Evolutionary conservation across 2,888 invertebrate species (phyloP).

Genomic region (Drosophila parthenogenetica): DNA sequence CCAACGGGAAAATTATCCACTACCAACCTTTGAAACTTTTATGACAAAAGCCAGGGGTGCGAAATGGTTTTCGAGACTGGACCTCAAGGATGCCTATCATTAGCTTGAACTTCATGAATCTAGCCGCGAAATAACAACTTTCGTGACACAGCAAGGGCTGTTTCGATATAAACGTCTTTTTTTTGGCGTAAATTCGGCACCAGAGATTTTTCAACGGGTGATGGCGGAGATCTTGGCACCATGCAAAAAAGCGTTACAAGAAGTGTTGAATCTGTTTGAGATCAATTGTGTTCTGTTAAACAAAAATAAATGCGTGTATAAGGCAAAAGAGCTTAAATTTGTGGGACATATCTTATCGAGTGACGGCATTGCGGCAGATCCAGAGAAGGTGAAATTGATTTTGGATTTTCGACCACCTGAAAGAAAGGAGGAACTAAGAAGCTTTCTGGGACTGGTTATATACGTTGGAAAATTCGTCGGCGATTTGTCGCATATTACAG

Average conservation of each 20-base stretch:
- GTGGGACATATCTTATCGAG: not conserved
- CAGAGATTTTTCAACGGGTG: conserved; percentile 17
- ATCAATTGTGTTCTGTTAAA: not conserved
- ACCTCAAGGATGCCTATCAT: conserved; percentile 11
- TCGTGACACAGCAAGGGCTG: conserved; percentile 1
- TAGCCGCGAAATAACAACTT: conserved; percentile 2
- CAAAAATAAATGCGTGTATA: not conserved
- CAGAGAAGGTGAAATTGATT: not conserved
- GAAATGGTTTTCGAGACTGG: conserved; percentile 4
- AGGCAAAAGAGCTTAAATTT: not conserved
- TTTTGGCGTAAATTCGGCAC: conserved; percentile 6
- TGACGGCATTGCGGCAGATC: not conserved
- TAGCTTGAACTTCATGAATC: conserved; percentile 7
- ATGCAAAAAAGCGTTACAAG: not conserved
- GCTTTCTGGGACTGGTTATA: not conserved
- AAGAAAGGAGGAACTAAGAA: not conserved
- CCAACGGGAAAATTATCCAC: conserved; percentile 3
- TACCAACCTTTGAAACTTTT: conserved; percentile 10
- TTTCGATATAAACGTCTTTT: conserved; percentile 11
- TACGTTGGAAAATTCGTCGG: not conserved
- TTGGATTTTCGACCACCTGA: not conserved
- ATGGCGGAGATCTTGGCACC: conserved; percentile 7
- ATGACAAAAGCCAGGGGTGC: conserved; percentile 1
- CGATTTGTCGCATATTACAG: not conserved
- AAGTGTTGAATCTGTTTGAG: not conserved